Evolutionary conservation across 2,888 invertebrate genomes (phyloP).

Genomic region (Volucella bombylans): DNA sequence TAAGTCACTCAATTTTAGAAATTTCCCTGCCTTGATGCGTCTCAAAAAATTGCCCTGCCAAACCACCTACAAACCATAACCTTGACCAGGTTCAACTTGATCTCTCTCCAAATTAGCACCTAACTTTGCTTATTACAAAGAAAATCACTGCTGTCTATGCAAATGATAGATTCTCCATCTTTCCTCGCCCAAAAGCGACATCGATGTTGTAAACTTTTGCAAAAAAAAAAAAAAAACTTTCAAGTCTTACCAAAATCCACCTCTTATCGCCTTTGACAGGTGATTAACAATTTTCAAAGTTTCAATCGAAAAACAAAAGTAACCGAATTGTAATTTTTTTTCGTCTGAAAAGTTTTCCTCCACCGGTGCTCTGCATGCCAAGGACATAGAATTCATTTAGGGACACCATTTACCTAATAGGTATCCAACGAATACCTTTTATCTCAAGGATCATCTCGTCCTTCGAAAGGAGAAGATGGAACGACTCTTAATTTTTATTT

Average conservation of each 20-base stretch:
- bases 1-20: too few relatives aligned
- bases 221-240: slow-evolving; percentile 20
- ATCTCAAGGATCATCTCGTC: slow-evolving; percentile 16
- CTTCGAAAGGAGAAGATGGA: not conserved
- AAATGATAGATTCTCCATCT: slow-evolving; percentile 4
- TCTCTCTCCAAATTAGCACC: not conserved
- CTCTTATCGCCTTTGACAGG: slow-evolving; percentile 68
- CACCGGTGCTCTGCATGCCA: not conserved
- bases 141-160: slow-evolving; percentile 11
- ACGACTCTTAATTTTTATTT: slow-evolving; percentile 65
- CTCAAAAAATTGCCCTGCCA: too few relatives aligned
- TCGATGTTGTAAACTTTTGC: not conserved
- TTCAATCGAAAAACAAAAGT: slow-evolving; percentile 29
- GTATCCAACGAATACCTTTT: slow-evolving; percentile 39
- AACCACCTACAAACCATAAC: too few relatives aligned
- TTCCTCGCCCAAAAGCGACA: not conserved
- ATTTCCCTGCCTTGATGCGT: too few relatives aligned
- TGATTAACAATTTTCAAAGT: slow-evolving; percentile 66
- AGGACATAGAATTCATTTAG: slow-evolving; percentile 49
- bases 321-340: slow-evolving; percentile 50
- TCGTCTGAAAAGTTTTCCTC: slow-evolving; percentile 59
- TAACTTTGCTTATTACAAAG: slow-evolving; percentile 9
- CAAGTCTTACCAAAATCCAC: slow-evolving; percentile 37
- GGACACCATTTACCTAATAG: slow-evolving; percentile 27
- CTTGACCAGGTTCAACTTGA: too few relatives aligned